Evolutionary conservation across 2,113 vertebrate genomes (phyloP), one percentile per base, ranked within the genome.

Genomic region (Aleadryas rufinucha): DNA sequence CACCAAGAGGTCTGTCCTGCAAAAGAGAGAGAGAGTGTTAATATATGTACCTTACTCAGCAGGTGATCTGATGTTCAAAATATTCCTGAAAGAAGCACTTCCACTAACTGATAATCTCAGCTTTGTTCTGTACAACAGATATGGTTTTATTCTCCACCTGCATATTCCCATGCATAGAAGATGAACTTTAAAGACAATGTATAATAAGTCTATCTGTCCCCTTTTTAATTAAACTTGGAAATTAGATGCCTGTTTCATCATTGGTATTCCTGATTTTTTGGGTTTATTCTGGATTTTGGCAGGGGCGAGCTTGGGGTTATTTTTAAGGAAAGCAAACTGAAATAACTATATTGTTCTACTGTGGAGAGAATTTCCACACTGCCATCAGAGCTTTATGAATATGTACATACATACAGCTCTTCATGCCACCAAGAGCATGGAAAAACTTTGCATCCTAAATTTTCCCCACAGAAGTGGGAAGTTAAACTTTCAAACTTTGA

Each of bases 281-380:
- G 14, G 15, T 70, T 87, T 61, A 39, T 53, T 61, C 54, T 87
- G 35, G 5, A 31, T 72, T 54, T 89, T 19, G 24, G 54, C 74
- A 53, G 18, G 21, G 16, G 11, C 0, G 0, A 53, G 6, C 5
- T 37, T n/a, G 18, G 37, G 7, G 0, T 4, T 53, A 54, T 63
- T 33, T 56, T 82, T 28, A 56, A 57, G n/a, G 45, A 86, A 61
- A 86, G 33, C 13, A 89, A 87, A 31, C 22, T 54, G n/a, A 76
- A 94, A 65, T n/a, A 86, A 61, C 10, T 64, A 9, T 19, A 18
- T 75, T 93, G 47, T 66, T 56, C 35, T 47, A 2, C 39, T 19
- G 6, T 9, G 7, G 44, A 74, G 11, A 86, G 24, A 77, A 68
- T 77, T 71, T 75, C 78, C 66, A 54, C 35, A 28, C 19, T 69